Conservation (phyloP, 2,888 invertebrate species). For the Drosophila rellima region DNA sequence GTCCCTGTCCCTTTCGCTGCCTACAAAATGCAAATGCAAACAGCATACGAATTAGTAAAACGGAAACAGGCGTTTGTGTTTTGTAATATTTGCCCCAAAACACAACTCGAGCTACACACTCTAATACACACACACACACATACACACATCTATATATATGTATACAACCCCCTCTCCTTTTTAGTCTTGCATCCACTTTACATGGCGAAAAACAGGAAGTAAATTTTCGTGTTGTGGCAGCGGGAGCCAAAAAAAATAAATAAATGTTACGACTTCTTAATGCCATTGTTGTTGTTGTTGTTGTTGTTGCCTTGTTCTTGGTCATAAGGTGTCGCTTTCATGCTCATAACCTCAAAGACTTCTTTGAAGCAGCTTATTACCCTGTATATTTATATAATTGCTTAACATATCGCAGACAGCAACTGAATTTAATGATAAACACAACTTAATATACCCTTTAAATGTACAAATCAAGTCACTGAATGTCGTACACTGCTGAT, state of each 20-base stretch:
- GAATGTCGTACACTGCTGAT: not conserved
- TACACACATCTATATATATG: not conserved
- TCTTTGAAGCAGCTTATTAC: slow-evolving; percentile 3
- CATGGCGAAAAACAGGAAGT: slow-evolving; percentile 61
- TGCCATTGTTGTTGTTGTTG: slow-evolving; percentile 11
- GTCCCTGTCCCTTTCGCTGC: slow-evolving; percentile 50
- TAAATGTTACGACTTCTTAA: slow-evolving; percentile 14
- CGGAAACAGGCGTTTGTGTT: slow-evolving; percentile 82
- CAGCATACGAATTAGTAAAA: slow-evolving; percentile 83
- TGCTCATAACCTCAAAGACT: slow-evolving; percentile 3
- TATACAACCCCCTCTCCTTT: not conserved
- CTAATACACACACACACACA: slow-evolving; percentile 5
- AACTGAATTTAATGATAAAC: not conserved
- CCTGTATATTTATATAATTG: not conserved
- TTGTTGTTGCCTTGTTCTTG: not conserved
- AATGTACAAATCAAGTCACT: not conserved
- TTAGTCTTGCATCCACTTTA: slow-evolving; percentile 31
- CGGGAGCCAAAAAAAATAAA: slow-evolving; percentile 10
- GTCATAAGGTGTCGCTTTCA: slow-evolving; percentile 15
- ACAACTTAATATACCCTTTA: not conserved
- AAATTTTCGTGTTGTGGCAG: slow-evolving; percentile 64
- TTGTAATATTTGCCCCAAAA: slow-evolving; percentile 78
- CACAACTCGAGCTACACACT: slow-evolving; percentile 49
- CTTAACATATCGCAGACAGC: not conserved
- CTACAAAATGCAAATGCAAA: slow-evolving; percentile 75